These are phyloP conservation scores for Amyelois transitella DNA, from an alignment of 1,140 invertebrate species.

Conservation along the genomic window DNA sequence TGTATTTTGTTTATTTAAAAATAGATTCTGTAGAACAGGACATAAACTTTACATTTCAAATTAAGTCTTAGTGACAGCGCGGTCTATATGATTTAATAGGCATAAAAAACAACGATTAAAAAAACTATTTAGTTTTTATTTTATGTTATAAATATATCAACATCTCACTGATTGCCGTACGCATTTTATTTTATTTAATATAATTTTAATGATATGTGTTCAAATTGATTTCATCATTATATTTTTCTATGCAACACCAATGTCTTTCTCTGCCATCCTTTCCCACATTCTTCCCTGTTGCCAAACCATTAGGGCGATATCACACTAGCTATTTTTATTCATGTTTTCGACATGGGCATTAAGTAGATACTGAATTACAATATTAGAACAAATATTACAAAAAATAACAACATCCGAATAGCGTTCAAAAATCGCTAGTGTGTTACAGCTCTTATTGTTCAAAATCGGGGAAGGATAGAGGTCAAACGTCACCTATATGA, in stretches of 20 bases:
- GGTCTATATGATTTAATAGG: too few relatives aligned
- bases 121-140: not conserved
- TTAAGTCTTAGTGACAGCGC: too few relatives aligned
- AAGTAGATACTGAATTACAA: too few relatives aligned
- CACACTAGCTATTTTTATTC: not conserved
- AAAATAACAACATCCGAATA: constrained; percentile 2
- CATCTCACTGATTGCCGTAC: not conserved
- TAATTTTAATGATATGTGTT: constrained; percentile 6
- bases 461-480: constrained; percentile 66
- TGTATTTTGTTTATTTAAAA: too few relatives aligned
- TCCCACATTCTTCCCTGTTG: constrained; percentile 60
- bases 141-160: not conserved
- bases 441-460: not conserved
- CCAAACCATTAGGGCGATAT: constrained; percentile 9
- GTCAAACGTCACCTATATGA: constrained; percentile 61
- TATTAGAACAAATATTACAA: too few relatives aligned
- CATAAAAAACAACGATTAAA: too few relatives aligned
- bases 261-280: constrained; percentile 30
- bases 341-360: too few relatives aligned
- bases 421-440: not conserved
- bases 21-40: too few relatives aligned
- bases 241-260: constrained; percentile 33
- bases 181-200: constrained; percentile 4
- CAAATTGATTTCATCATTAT: constrained; percentile 39
- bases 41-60: too few relatives aligned